phyloP scores from a whole-genome alignment of 2,888 invertebrate genomes.

The Thelaira solivaga region DNA sequence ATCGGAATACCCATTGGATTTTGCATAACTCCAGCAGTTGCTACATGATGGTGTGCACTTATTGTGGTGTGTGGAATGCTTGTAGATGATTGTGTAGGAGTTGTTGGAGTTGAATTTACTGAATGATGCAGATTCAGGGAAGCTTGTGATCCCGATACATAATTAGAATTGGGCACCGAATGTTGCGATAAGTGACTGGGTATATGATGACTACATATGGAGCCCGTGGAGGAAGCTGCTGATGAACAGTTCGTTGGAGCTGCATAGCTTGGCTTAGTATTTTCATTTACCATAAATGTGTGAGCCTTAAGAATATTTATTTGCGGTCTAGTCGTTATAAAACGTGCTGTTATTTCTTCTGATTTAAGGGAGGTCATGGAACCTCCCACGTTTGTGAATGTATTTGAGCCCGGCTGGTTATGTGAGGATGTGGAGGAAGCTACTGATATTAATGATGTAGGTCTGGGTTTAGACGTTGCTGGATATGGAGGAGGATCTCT shows the following conservation, averaged over 20 bases:
- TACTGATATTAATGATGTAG: constrained; percentile 77
- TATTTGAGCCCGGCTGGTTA: constrained; percentile 73
- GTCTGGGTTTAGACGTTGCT: constrained; percentile 76
- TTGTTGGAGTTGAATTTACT: constrained; percentile 71
- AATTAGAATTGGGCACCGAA: constrained; percentile 72
- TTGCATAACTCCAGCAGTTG: constrained; percentile 64
- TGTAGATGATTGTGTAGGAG: constrained; percentile 68
- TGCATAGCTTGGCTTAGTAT: constrained; percentile 81
- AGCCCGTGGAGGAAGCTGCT: constrained; percentile 69
- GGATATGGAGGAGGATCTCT: constrained; percentile 85
- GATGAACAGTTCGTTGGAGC: constrained; percentile 76
- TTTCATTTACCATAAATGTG: constrained; percentile 82
- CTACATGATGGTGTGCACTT: constrained; percentile 53
- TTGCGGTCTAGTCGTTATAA: constrained; percentile 87
- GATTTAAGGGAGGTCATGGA: constrained; percentile 77
- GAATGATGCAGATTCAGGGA: constrained; percentile 63
- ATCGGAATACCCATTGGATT: constrained; percentile 76
- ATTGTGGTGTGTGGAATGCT: constrained; percentile 62
- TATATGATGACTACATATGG: constrained; percentile 59
- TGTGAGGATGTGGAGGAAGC: constrained; percentile 66
- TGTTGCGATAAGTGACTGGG: constrained; percentile 69
- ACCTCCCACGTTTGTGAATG: constrained; percentile 65
- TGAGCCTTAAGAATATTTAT: constrained; percentile 87
- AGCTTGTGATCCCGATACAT: constrained; percentile 71
- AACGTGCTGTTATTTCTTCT: constrained; percentile 86